Base-by-base conservation (phyloP, 2,888 invertebrate species). In the Synergus japonicus region DNA sequence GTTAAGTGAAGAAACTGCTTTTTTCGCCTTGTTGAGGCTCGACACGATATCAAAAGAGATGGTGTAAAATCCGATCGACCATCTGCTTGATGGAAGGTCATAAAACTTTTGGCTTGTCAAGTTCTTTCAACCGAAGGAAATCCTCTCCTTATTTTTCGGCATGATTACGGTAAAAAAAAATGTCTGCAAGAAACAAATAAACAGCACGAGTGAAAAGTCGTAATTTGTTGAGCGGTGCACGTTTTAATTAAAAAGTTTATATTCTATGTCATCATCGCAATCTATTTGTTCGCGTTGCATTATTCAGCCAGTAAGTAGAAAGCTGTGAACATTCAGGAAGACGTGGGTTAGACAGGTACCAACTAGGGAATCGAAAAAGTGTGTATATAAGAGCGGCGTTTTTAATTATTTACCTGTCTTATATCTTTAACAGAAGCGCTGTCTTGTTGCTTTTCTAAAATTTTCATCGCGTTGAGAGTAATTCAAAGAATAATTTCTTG, bases 201-300 rank as follows among this genome's bases (percentile, higher is more conserved):
- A 54, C 9, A n/a, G 29, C 29, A 49, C 37, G 43, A 66, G 44
- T 18, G 43, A 44, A 66, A 66, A 43, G 43, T 66, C n/a, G 66
- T 15, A 49, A 54, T 69, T 49, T 69, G 29, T 29, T 49, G 15
- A 49, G 29, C 29, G 29, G 46, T 49, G 46, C n/a, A 37, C n/a
- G 49, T 69, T 54, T 69, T 69, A 69, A 54, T 69, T 69, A 73
- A 54, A 73, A 69, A 54, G 10, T 54, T 54, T 54, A 37, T 73
- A 73, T 73, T 73, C 37, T 73, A 54, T 54, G 54, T 73, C 69
- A 29, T 9, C 10, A 54, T 54, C n/a, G n/a, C 29, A 73, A n/a
- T 37, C 15, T n/a, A n/a, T 54, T 10, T 13, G 4, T n/a, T 41
- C n/a, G 54, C 9, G 29, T 54, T 73, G 73, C 54, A 73, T 54